phyloP scores from a whole-genome alignment of 2,797 vertebrate genomes.

The Bryconaethiops microstoma region DNA sequence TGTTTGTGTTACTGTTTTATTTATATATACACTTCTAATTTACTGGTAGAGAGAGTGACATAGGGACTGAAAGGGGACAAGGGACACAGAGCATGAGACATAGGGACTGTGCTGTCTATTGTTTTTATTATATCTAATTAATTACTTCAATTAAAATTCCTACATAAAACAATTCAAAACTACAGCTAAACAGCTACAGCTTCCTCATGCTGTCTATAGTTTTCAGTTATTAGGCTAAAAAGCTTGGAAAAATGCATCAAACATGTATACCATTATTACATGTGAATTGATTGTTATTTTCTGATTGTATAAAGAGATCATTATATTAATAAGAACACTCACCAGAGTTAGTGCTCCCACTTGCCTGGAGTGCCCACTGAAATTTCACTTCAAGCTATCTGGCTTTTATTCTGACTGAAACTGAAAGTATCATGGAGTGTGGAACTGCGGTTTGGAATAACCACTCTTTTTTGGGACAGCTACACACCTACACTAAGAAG shows the following conservation, averaged over 20 bases:
- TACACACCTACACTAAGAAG: neutral
- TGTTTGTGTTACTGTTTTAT: too few species aligned
- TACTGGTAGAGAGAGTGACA: too few species aligned
- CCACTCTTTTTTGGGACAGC: neutral
- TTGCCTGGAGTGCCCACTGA: neutral
- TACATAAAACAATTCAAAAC: too few species aligned
- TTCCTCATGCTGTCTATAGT: neutral
- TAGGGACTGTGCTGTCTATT: too few species aligned
- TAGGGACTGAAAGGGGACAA: too few species aligned
- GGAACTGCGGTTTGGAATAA: neutral
- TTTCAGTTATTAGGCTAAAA: neutral
- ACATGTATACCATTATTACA: neutral
- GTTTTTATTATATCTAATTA: constrained; percentile 64
- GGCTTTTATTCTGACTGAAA: neutral
- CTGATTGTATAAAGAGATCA: neutral
- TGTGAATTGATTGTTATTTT: neutral
- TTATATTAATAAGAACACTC: neutral
- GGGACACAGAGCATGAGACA: too few species aligned
- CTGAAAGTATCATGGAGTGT: neutral
- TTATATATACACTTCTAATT: too few species aligned
- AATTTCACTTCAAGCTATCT: too few species aligned
- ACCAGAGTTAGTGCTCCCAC: neutral
- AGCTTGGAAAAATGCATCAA: neutral
- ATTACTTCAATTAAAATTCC: too few species aligned
- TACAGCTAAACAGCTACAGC: too few species aligned